Base-by-base conservation (phyloP, 2,797 vertebrate species). In the Alcedo quadribrachys region DNA sequence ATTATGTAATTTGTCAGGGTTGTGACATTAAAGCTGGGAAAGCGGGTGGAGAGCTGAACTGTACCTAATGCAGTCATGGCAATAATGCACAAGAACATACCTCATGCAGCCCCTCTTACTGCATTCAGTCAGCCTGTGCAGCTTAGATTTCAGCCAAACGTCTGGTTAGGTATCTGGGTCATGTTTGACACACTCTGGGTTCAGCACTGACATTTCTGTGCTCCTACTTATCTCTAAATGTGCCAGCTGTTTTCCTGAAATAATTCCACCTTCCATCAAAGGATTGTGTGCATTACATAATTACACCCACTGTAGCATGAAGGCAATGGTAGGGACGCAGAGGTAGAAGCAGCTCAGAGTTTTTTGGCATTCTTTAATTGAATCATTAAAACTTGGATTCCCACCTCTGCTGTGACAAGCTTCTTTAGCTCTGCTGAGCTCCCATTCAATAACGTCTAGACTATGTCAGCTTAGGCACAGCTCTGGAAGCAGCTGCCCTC, bases 221-320 rank as follows among this genome's bases (percentile, higher is more conserved):
- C 78, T 90, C 89, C 90, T 92, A 82, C 83, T 91, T 93, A 74
- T 92, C 63, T 93, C 91, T 93, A 87, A 93, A 91, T 93, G 91
- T 91, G 92, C 94, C 92, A 96, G 88, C 83, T 96, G 95, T 96
- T 96, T 94, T 90, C 81, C 46, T 93, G 86, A 96, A 95, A 91
- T 94, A 96, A 92, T 90, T 91, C 54, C 9, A 89, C 78, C 71
- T 92, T 89, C 57, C 63, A 68, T 76, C 74, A 75, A 87, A 69
- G 61, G 75, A 81, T 80, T 87, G 42, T 67, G 65, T 8, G 3
- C 77, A 61, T 95, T 90, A 77, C 11, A 22, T 93, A 93, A 95
- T 94, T 85, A 85, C 81, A 80, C 75, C 83, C 50, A 90, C 50
- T 0, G 43, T 30, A 85, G 68, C 9, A 1, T 67, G 78, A 95